A percentile compares a stretch with the other conserved stretches of the same genome.
Conservation (phyloP, 2,797 vertebrate species). For the Phrynocephalus vlangalii region DNA sequence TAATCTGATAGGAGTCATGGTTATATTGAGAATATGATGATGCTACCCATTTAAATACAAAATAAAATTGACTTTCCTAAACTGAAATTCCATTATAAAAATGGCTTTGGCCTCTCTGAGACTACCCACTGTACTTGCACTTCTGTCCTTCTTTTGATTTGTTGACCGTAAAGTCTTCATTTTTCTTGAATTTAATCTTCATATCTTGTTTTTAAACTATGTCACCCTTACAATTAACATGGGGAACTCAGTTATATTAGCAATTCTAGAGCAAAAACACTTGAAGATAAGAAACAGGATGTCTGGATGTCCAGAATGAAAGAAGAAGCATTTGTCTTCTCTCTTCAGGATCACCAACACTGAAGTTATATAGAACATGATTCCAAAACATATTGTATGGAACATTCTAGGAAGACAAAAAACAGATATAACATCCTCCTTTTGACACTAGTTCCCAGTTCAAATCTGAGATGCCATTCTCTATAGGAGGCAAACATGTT, state of each 20-base stretch:
- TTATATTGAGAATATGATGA: neutral
- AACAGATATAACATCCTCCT: neutral
- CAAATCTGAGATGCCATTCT: neutral
- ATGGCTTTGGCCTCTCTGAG: too few species aligned
- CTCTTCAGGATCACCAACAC: neutral
- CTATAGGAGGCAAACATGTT: slow-evolving; percentile 28
- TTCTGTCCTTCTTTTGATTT: neutral
- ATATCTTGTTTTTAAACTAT: neutral
- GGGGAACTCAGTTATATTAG: neutral
- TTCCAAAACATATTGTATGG: neutral
- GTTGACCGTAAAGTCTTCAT: neutral
- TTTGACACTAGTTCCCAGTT: neutral
- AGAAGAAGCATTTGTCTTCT: neutral
- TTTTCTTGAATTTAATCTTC: neutral
- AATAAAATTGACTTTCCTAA: neutral
- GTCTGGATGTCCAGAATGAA: neutral
- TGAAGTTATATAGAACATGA: neutral
- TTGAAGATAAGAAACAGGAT: neutral
- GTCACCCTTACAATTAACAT: neutral
- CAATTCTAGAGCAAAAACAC: neutral
- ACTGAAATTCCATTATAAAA: too few species aligned
- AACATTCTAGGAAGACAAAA: neutral
- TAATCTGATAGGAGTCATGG: neutral
- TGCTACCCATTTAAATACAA: neutral
- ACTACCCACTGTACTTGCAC: too few species aligned